phyloP scores from a whole-genome alignment of 2,797 vertebrate genomes.

The Bufotes viridis region DNA sequence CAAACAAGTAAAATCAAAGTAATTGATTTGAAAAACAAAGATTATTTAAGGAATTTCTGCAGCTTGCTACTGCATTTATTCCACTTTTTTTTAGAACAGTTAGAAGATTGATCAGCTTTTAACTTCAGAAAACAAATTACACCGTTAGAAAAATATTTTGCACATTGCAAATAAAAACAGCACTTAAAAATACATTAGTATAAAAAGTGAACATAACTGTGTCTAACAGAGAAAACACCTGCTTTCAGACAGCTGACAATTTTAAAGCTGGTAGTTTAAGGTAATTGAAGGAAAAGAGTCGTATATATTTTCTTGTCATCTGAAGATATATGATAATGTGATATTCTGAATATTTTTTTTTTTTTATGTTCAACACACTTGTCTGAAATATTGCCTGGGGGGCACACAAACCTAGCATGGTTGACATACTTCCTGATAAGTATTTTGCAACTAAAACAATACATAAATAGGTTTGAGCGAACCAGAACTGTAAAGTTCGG shows the following conservation, averaged over 20 bases:
- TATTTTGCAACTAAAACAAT: too few species aligned
- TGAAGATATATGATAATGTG: constrained; percentile 25
- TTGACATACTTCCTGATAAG: too few species aligned
- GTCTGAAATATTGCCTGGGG: too few species aligned
- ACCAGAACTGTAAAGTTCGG: too few species aligned
- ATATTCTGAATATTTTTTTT: background rate
- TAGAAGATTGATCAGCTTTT: constrained; percentile 46
- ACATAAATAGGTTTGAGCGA: too few species aligned
- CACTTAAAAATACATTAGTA: constrained; percentile 44
- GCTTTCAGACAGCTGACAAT: constrained; percentile 15
- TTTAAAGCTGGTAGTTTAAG: constrained; percentile 34
- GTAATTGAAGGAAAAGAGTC: constrained; percentile 39
- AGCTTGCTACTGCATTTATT: constrained; percentile 11
- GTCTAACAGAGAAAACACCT: constrained; percentile 4
- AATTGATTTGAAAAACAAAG: constrained; percentile 49
- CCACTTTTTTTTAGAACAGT: constrained; percentile 30
- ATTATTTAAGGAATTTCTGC: constrained; percentile 35
- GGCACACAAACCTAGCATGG: too few species aligned
- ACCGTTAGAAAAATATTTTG: constrained; percentile 43
- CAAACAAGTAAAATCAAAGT: constrained; percentile 49
- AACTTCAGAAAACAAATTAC: constrained; percentile 33
- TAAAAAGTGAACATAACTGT: constrained; percentile 25
- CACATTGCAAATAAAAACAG: constrained; percentile 48
- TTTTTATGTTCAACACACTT: constrained; percentile 1
- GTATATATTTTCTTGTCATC: background rate